Evolutionary conservation across 1,140 invertebrate species (phyloP).

Genomic region (Trichonephila clavipes): DNA sequence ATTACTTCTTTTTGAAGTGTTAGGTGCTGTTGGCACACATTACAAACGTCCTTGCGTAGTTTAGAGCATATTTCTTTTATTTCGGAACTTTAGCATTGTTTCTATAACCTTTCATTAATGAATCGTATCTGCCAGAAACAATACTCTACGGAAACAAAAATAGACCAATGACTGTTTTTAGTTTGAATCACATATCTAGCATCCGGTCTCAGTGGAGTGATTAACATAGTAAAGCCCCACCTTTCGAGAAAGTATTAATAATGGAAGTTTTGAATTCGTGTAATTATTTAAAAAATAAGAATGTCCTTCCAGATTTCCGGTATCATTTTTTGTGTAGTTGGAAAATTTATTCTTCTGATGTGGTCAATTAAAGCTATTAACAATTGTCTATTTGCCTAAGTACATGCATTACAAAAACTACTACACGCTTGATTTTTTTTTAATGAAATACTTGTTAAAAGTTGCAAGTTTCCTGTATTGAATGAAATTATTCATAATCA

Average conservation of each 20-base stretch:
- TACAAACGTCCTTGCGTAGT: slow-evolving; percentile 36
- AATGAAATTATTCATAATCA: no score
- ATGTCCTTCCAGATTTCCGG: slow-evolving; percentile 22
- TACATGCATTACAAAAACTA: no score
- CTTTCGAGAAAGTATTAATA: not conserved
- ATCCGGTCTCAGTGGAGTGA: not conserved
- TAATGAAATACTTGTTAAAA: no score
- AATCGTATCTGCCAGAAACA: not conserved
- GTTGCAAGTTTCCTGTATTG: no score
- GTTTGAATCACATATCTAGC: not conserved
- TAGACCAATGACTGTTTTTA: not conserved
- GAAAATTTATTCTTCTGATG: not conserved
- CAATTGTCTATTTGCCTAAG: not conserved
- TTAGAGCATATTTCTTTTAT: not conserved
- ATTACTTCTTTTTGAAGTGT: slow-evolving; percentile 18
- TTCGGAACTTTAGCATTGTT: slow-evolving; percentile 1
- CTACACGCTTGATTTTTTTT: no score
- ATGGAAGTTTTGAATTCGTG: not conserved
- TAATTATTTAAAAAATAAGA: not conserved
- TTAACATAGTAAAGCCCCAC: slow-evolving; percentile 1
- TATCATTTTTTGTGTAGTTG: not conserved
- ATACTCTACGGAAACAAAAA: not conserved
- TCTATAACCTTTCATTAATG: slow-evolving; percentile 33
- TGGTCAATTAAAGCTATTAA: not conserved
- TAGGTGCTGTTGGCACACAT: slow-evolving; percentile 7